These are phyloP conservation scores for Dicrostonyx torquatus DNA, from an alignment of 2,797 vertebrate genomes.

Conservation along the genomic window DNA sequence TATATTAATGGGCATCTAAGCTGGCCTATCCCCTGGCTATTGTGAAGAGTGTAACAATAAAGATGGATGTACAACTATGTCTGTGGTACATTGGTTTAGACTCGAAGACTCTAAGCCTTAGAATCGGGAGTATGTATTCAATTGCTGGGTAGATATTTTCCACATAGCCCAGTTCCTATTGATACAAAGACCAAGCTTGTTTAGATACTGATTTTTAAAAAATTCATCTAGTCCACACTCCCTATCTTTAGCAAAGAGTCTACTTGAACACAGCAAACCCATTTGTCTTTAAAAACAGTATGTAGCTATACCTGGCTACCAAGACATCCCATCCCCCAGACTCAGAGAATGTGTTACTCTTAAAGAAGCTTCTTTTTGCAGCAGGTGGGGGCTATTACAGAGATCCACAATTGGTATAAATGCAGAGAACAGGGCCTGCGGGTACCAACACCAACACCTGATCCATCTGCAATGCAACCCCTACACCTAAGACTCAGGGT, in stretches of 20 bases:
- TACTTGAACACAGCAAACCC: not conserved
- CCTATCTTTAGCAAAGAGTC: not conserved
- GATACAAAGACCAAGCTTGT: not conserved
- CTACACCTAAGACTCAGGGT: not conserved
- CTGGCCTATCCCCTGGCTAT: not conserved
- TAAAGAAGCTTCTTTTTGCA: not conserved
- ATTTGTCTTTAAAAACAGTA: not conserved
- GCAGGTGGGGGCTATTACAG: not conserved
- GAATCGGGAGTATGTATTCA: not conserved
- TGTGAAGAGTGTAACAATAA: not conserved
- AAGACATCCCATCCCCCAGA: not conserved
- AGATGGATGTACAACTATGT: not conserved
- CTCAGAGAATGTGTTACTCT: not conserved
- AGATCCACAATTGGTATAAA: not conserved
- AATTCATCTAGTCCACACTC: not conserved
- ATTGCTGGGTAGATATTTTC: not conserved
- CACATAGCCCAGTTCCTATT: not conserved
- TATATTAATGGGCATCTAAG: not conserved
- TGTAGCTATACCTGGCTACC: not conserved
- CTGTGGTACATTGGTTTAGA: not conserved
- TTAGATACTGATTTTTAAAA: not conserved
- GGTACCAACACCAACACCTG: not conserved
- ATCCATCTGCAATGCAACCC: not conserved
- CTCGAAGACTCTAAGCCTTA: not conserved
- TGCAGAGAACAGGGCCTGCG: not conserved